These are phyloP conservation scores for Diploscapter pachys DNA, from an alignment of 1,140 invertebrate genomes.

Conservation along the genomic window DNA sequence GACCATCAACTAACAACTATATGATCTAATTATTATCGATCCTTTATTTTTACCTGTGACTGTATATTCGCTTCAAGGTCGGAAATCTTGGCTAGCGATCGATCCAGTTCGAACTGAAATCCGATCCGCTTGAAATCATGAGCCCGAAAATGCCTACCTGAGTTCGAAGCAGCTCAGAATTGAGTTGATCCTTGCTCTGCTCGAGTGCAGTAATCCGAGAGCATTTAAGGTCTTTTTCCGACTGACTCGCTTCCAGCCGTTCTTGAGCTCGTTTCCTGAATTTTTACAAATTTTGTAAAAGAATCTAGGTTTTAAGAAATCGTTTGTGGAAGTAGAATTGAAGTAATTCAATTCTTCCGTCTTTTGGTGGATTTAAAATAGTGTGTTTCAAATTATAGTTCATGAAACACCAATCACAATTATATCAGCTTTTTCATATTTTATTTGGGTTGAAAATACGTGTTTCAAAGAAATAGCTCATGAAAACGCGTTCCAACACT, in stretches of 20 bases:
- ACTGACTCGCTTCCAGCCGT: slow-evolving; percentile 25
- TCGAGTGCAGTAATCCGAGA: slow-evolving; percentile 31
- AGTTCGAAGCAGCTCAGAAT: slow-evolving; percentile 9
- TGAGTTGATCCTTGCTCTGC: slow-evolving; percentile 12
- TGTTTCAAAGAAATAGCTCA: neutral
- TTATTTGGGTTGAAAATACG: neutral
- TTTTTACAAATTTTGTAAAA: neutral
- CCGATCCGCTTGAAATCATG: too few species aligned
- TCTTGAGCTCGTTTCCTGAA: slow-evolving; percentile 46
- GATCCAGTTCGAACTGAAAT: slow-evolving; percentile 38
- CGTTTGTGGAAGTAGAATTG: neutral
- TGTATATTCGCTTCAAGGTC: slow-evolving; percentile 44
- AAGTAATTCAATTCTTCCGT: neutral
- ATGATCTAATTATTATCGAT: slow-evolving; percentile 4
- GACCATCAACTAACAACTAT: too few species aligned
- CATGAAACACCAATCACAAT: neutral
- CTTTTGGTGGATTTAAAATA: neutral
- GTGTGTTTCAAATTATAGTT: neutral
- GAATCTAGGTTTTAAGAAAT: neutral
- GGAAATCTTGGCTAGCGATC: slow-evolving; percentile 37
- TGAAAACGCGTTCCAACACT: neutral
- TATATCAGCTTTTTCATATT: neutral
- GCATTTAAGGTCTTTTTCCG: slow-evolving; percentile 34
- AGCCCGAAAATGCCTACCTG: too few species aligned
- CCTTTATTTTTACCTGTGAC: slow-evolving; percentile 41